These are phyloP conservation scores for Acrocera orbiculus DNA, from an alignment of 2,888 invertebrate genomes.

Conservation along the genomic window DNA sequence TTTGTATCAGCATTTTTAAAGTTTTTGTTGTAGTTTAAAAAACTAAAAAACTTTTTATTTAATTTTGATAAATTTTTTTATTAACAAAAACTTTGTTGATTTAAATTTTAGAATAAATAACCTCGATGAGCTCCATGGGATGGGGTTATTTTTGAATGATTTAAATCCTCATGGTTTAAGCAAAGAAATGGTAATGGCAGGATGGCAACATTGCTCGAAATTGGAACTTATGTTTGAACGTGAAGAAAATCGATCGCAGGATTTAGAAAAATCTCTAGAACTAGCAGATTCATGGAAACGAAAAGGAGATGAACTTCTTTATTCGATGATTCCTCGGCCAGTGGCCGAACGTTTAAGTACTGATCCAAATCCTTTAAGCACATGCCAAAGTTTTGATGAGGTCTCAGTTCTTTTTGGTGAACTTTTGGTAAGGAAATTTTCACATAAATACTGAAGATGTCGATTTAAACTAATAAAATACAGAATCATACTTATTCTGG, in stretches of 20 bases:
- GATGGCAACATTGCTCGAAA: slow-evolving; percentile 70
- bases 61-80: neutral
- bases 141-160: slow-evolving; percentile 65
- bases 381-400: slow-evolving; percentile 49
- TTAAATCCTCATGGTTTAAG: slow-evolving; percentile 72
- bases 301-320: slow-evolving; percentile 67
- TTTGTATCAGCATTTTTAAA: slow-evolving; percentile 1
- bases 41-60: slow-evolving; percentile 1
- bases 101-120: slow-evolving; percentile 52
- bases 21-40: neutral
- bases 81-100: too few species aligned
- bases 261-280: slow-evolving; percentile 59
- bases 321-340: slow-evolving; percentile 80
- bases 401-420: slow-evolving; percentile 31
- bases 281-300: slow-evolving; percentile 71
- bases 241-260: slow-evolving; percentile 60
- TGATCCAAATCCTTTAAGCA: slow-evolving; percentile 57
- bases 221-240: slow-evolving; percentile 66
- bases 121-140: slow-evolving; percentile 61
- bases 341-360: slow-evolving; percentile 64
- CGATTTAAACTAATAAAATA: too few species aligned
- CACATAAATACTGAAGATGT: too few species aligned
- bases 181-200: slow-evolving; percentile 62
- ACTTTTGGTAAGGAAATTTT: slow-evolving; percentile 19
- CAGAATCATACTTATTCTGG: slow-evolving; percentile 9